phyloP scores from a whole-genome alignment of 2,797 vertebrate species.

The Lophura swinhoii region DNA sequence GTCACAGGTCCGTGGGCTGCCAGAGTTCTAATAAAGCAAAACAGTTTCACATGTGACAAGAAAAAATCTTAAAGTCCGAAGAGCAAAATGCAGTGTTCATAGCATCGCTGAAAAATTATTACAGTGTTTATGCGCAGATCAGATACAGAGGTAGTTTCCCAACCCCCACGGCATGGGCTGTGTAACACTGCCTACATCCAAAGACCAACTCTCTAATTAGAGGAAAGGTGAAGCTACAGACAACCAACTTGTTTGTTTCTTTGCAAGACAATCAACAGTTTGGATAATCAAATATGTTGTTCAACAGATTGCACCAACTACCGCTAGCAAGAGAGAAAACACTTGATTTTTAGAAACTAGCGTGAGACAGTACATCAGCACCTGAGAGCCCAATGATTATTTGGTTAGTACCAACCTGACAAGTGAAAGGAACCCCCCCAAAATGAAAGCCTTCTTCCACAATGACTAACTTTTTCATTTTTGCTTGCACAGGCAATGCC shows the following conservation, averaged over 20 bases:
- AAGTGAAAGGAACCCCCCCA: background rate
- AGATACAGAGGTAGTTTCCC: background rate
- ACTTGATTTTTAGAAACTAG: background rate
- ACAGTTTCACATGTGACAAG: background rate
- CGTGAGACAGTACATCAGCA: background rate
- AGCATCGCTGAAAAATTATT: conserved; percentile 6
- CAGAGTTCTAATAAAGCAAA: conserved; percentile 17
- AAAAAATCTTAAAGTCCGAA: background rate
- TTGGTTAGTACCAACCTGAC: background rate
- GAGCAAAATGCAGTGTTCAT: background rate
- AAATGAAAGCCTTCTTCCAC: background rate
- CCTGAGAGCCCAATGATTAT: background rate
- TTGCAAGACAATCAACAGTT: background rate
- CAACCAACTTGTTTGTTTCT: background rate
- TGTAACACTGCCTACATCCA: background rate
- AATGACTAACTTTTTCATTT: background rate
- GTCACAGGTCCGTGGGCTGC: conserved; percentile 2
- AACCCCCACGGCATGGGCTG: background rate
- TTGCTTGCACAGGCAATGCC: background rate
- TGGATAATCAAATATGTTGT: background rate
- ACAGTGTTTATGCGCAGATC: background rate
- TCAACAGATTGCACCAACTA: background rate
- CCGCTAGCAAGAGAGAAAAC: background rate
- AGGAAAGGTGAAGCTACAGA: conserved; percentile 3
- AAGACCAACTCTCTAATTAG: background rate